phyloP scores from a whole-genome alignment of 2,113 vertebrate species.

The Alexandromys fortis region DNA sequence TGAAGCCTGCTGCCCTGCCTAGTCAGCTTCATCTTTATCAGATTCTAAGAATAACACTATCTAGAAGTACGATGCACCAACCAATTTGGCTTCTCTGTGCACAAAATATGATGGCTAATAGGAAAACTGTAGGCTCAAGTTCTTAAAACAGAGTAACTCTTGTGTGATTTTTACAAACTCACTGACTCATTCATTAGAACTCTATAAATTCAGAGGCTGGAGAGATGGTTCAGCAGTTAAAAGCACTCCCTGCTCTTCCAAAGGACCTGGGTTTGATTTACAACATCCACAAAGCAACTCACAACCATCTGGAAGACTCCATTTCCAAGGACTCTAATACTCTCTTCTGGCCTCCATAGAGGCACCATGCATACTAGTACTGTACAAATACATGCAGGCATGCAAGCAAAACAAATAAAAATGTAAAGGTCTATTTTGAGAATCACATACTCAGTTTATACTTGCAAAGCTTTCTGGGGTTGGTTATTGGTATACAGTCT shows the following conservation, averaged over 20 bases:
- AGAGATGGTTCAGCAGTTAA: not conserved
- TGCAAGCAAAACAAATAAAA: not conserved
- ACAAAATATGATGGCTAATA: not conserved
- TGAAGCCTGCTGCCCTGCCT: not conserved
- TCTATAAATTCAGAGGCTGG: not conserved
- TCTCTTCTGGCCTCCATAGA: not conserved
- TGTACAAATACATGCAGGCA: not conserved
- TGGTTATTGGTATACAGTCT: not conserved
- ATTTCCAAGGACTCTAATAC: not conserved
- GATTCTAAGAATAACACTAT: not conserved
- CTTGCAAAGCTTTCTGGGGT: not conserved
- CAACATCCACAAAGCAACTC: not conserved
- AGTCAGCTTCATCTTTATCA: not conserved
- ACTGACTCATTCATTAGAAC: not conserved
- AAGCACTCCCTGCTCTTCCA: not conserved
- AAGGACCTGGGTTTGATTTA: not conserved
- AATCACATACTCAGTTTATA: slow-evolving; percentile 31
- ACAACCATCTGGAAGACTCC: not conserved
- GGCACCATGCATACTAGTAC: not conserved
- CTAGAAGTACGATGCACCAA: not conserved
- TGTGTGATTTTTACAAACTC: not conserved
- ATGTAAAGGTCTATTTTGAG: slow-evolving; percentile 4
- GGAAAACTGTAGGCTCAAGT: not conserved
- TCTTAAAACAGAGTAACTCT: not conserved
- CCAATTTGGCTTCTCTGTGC: no score